Base-by-base conservation (phyloP, 2,888 invertebrate species). In the Ditylenchus weischeri region DNA sequence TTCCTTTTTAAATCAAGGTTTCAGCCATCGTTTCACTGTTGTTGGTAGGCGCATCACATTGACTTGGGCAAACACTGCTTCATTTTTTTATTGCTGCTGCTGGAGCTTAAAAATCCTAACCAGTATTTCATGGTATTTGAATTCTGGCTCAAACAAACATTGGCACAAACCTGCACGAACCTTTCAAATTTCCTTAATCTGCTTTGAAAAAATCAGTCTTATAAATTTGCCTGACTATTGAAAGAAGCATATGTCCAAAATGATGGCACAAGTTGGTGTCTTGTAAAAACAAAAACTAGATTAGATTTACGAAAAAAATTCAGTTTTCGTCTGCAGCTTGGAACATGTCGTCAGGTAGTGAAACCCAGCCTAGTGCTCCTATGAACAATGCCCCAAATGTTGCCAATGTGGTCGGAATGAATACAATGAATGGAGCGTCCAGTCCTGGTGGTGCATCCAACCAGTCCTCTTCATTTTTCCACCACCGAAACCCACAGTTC, bases 301-400 rank as follows among this genome's bases (percentile, higher is more conserved):
- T 15, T 43, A 13, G 54, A 13, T 13, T 7, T 10, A 54, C 13
- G 8, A 54, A 10, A 15, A 5, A 15, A 13, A 1, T 38, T 35
- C 13, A 59, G 59, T 59, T 59, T 59, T 59, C 59, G 13, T 59
- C 59, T 21, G 54, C 54, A 18, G 59, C 23, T 35, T 59, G 59
- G 59, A 59, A 59, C 10, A 29, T 59, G 36, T 29, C 59, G 29
- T 19, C 59, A 35, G 59, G 38, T 38, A 59, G 35, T 59, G 59
- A 54, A 23, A 54, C 43, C 1, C 43, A 43, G 15, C 13, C 54
- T 1, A n/a, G 54, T 15, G 54, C 54, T 54, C 54, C 54, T 1
- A 29, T 43, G 43, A 43, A 21, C 54, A 29, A 11, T 15, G 11
- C 54, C 10, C n/a, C 54, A 5, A 54, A 54, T 54, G 54, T 18